A percentile compares a stretch with the other conserved stretches of the same genome.
These are phyloP conservation scores for Hyposmocoma kahamanoa DNA, from an alignment of 1,140 invertebrate species.

Conservation along the genomic window DNA sequence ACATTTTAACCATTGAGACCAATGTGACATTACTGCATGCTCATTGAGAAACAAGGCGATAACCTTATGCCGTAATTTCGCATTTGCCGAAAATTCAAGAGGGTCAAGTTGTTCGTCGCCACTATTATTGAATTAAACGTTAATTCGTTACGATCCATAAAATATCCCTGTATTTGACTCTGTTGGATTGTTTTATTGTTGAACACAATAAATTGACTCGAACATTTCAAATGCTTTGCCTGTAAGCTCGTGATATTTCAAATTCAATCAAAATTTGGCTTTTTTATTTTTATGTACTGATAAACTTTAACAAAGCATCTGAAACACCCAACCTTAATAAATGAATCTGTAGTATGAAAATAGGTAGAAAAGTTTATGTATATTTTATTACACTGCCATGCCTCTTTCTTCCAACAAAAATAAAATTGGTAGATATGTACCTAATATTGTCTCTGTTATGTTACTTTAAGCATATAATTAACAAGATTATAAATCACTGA, in stretches of 20 bases:
- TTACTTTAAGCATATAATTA: not conserved
- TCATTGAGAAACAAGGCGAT: too few species aligned
- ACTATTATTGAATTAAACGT: not conserved
- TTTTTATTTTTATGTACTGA: too few species aligned
- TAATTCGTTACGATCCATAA: conserved; percentile 44
- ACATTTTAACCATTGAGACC: too few species aligned
- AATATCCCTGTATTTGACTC: conserved; percentile 71
- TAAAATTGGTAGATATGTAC: not conserved
- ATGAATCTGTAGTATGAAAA: conserved; percentile 62
- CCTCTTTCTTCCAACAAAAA: conserved; percentile 25
- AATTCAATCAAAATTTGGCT: not conserved
- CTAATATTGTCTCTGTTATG: not conserved
- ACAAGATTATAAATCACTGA: not conserved
- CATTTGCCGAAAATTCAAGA: too few species aligned
- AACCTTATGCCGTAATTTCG: too few species aligned
- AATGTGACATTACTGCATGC: too few species aligned
- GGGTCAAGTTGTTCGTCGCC: too few species aligned
- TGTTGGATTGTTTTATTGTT: conserved; percentile 52
- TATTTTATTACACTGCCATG: conserved; percentile 38
- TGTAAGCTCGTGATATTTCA: not conserved
- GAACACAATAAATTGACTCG: conserved; percentile 54
- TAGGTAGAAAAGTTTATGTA: conserved; percentile 56
- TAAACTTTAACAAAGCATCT: conserved; percentile 34
- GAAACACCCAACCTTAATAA: conserved; percentile 51
- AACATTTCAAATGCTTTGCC: conserved; percentile 42